Conservation (phyloP, 2,113 vertebrate genomes). For the Elanoides forficatus region DNA sequence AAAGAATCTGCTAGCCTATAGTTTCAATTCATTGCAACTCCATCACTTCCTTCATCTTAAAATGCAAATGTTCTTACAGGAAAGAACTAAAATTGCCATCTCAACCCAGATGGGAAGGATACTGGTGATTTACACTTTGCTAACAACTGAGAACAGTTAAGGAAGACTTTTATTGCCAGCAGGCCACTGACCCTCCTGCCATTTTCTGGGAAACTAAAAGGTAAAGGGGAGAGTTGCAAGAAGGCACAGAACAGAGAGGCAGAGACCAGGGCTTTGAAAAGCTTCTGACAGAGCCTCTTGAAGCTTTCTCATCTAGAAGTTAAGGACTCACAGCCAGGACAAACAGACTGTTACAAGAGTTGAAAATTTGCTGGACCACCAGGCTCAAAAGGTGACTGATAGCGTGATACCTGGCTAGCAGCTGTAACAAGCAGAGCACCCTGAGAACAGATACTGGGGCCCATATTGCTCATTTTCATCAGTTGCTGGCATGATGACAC, state of each 20-base stretch:
- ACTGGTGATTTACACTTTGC: not conserved
- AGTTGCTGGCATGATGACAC: not conserved
- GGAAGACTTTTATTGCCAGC: not conserved
- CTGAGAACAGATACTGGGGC: not conserved
- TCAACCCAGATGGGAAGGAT: not conserved
- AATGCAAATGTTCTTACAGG: not conserved
- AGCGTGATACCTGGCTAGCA: not conserved
- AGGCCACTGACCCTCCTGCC: not conserved
- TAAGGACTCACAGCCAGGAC: not conserved
- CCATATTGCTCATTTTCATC: not conserved
- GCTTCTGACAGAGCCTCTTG: not conserved
- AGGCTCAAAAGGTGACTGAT: not conserved
- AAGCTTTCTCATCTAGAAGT: not conserved
- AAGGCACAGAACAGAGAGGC: not conserved
- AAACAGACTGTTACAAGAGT: not conserved
- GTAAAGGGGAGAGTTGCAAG: not conserved
- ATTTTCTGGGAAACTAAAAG: not conserved
- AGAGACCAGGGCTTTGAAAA: not conserved
- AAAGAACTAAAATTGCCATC: not conserved
- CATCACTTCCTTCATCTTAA: not conserved
- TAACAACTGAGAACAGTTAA: not conserved
- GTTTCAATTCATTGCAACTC: not conserved
- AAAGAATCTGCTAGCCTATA: not conserved
- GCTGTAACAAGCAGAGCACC: not conserved
- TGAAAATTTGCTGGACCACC: not conserved